Evolutionary conservation across 1,140 invertebrate genomes (phyloP), one percentile per base, ranked within the genome.

Genomic region (Tribolium castaneum): DNA sequence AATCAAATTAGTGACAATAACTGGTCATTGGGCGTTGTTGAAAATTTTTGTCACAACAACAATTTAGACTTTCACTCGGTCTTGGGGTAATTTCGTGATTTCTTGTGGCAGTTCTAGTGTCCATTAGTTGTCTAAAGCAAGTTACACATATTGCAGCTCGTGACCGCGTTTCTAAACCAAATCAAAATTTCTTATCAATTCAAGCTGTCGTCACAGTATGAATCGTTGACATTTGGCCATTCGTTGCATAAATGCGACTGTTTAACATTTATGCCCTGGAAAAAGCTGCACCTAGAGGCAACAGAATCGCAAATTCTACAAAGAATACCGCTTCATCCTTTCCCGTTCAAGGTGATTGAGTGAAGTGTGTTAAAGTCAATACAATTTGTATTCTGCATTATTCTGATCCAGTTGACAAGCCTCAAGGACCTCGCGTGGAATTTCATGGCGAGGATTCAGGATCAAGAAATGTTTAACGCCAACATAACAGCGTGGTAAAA

Each of bases 341-440:
- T 66, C 59, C n/a, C 59, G 59, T 66, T 66, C 59, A 66, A 66
- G 59, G 59, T 66, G 59, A 66, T 66, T 66, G 59, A 66, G 59
- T 66, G 59, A 66, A 66, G 59, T 66, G 59, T 66, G 59, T 66
- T 66, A 66, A 59, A 66, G 59, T 66, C 59, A 66, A 66, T 35
- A 66, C 34, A 66, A 66, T 66, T 66, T 66, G 59, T 66, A n/a
- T 39, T 13, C 34, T 35, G 30, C 59, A 14, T 59, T 59, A 66
- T 66, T 34, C 30, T 66, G 59, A 66, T 62, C n/a, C 59, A 66
- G 30, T 66, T 66, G 59, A 66, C 59, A 66, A 35, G 59, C 30
- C n/a, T 14, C 59, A 66, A 66, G 59, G 59, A 35, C 34, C 13
- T 62, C 56, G n/a, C n/a, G 10, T 66, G 59, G 59, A 66, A 66